A percentile compares a stretch with the other conserved stretches of the same genome.
Evolutionary conservation across 2,888 invertebrate species (phyloP).

Genomic region (Sphaerophoria taeniata): DNA sequence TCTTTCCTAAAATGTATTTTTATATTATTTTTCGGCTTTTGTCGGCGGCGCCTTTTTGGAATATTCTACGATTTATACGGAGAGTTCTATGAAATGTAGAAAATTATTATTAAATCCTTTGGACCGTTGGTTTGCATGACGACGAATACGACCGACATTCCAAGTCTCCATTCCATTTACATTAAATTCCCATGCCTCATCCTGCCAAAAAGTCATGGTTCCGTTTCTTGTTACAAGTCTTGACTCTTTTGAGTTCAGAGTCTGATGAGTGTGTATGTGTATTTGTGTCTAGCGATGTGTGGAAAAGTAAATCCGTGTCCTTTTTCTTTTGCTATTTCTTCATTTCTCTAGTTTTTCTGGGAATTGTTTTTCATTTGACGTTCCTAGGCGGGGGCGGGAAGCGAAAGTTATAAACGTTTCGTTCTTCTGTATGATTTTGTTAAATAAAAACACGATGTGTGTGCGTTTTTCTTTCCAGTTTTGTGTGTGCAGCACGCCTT

Average conservation of each 20-base stretch:
- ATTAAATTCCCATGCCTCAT: neutral
- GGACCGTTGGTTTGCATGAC: slow-evolving; percentile 50
- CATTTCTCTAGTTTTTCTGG: neutral
- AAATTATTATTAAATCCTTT: slow-evolving; percentile 62
- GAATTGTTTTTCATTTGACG: slow-evolving; percentile 16
- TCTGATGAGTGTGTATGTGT: neutral
- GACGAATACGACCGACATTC: slow-evolving; percentile 4
- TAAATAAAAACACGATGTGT: neutral
- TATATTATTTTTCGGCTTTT: slow-evolving; percentile 9
- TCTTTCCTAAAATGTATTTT: neutral
- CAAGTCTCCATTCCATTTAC: neutral
- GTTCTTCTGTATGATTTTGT: neutral
- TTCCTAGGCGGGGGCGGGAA: slow-evolving; percentile 8
- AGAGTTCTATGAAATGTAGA: slow-evolving; percentile 35
- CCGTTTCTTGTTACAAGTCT: neutral
- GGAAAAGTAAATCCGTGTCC: slow-evolving; percentile 41
- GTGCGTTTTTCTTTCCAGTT: slow-evolving; percentile 9
- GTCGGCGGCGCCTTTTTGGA: slow-evolving; percentile 31
- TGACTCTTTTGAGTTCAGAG: neutral
- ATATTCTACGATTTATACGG: slow-evolving; percentile 49
- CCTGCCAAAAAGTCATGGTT: slow-evolving; percentile 9
- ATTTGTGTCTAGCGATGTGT: slow-evolving; percentile 3
- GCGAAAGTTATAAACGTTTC: neutral
- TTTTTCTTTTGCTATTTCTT: slow-evolving; percentile 24
- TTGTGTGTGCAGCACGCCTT: slow-evolving; percentile 12